Percentiles rank a stretch among this genome's conserved stretches.
Conservation (phyloP, 2,113 vertebrate species). For the Malaclemys terrapin region DNA sequence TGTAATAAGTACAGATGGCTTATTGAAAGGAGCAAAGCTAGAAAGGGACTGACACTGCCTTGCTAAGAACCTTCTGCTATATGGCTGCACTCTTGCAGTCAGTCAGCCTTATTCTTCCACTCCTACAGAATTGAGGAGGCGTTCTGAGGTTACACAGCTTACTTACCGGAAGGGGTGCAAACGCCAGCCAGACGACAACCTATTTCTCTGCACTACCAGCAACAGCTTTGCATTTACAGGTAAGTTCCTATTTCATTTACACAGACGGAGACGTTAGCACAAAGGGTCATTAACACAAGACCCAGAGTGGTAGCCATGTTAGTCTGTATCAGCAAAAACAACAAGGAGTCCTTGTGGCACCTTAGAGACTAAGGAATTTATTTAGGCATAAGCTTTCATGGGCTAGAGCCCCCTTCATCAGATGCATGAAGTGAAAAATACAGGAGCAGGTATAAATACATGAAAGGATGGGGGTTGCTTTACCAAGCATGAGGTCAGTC, state of each 20-base stretch:
- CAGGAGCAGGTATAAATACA: too few relatives aligned
- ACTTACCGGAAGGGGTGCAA: not conserved
- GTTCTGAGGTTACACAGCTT: not conserved
- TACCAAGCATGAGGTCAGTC: too few relatives aligned
- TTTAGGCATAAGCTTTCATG: too few relatives aligned
- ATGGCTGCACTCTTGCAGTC: conserved; percentile 37
- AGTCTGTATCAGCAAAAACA: too few relatives aligned
- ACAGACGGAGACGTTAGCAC: not conserved
- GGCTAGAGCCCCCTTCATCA: too few relatives aligned
- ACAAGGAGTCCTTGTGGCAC: too few relatives aligned
- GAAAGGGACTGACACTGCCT: not conserved
- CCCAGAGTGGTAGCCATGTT: too few relatives aligned
- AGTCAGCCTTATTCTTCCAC: not conserved
- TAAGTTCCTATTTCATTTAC: not conserved
- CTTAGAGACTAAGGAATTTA: too few relatives aligned
- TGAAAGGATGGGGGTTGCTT: too few relatives aligned
- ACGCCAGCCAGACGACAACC: not conserved
- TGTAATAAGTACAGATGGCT: conserved; percentile 3
- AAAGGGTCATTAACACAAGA: not conserved
- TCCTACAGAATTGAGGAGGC: not conserved
- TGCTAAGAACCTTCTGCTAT: not conserved
- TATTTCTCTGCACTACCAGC: not conserved
- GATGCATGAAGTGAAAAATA: too few relatives aligned
- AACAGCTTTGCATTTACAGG: not conserved
- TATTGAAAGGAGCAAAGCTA: conserved; percentile 2